These are phyloP conservation scores for Bufotes viridis DNA, from an alignment of 2,797 vertebrate genomes.

Conservation along the genomic window DNA sequence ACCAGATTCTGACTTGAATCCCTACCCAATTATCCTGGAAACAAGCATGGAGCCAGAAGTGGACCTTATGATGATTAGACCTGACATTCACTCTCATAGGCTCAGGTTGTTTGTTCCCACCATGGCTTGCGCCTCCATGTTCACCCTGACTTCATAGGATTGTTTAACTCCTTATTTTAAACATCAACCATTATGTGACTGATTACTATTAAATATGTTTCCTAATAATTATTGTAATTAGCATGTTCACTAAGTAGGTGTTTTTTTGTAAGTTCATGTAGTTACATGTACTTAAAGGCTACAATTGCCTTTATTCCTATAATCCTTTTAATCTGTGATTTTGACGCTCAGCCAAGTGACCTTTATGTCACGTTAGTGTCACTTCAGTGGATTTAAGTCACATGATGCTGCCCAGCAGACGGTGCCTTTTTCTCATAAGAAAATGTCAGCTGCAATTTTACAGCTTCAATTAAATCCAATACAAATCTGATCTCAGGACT, in stretches of 20 bases:
- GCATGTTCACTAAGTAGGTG: neutral
- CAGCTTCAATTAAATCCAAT: conserved; percentile 24
- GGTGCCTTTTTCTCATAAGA: conserved; percentile 33
- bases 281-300: conserved; percentile 39
- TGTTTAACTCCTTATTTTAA: neutral
- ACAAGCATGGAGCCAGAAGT: neutral
- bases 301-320: conserved; percentile 37
- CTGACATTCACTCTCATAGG: neutral
- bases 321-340: conserved; percentile 38
- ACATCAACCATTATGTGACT: no score
- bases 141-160: neutral
- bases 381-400: conserved; percentile 45
- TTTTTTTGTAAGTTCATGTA: conserved; percentile 16
- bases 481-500: neutral
- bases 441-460: conserved; percentile 36
- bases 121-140: neutral
- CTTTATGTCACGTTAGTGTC: conserved; percentile 51
- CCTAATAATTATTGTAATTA: neutral
- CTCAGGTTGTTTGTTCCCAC: neutral
- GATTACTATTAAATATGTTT: neutral
- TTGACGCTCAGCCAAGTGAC: conserved; percentile 47
- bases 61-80: neutral
- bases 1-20: neutral
- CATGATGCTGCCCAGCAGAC: conserved; percentile 19
- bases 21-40: neutral